Percentiles rank a stretch among this genome's conserved stretches.
Conservation (phyloP, 1,140 invertebrate species). For the Telenomus remus region DNA sequence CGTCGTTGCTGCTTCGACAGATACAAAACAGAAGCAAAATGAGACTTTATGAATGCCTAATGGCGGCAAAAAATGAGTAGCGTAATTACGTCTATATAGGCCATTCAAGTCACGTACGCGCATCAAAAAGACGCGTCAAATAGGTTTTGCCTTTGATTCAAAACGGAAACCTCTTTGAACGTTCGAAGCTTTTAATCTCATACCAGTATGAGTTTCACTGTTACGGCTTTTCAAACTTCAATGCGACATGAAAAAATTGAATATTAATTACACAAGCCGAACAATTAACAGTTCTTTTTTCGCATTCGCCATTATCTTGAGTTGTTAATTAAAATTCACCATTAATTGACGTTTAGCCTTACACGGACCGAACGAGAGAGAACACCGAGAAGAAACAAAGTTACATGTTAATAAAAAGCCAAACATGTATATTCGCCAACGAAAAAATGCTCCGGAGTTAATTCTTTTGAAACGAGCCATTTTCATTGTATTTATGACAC, state of each 20-base stretch:
- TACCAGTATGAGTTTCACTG: not conserved
- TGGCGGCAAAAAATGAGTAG: constrained; percentile 17
- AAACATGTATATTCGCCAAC: constrained; percentile 18
- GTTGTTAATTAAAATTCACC: no score
- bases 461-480: constrained; percentile 27
- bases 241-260: no score
- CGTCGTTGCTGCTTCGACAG: constrained; percentile 79
- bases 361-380: not conserved
- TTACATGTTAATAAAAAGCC: constrained; percentile 18
- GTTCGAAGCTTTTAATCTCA: constrained; percentile 20
- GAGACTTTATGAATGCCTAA: constrained; percentile 37
- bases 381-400: constrained; percentile 3
- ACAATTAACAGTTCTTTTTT: no score
- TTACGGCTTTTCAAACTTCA: no score
- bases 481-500: constrained; percentile 40
- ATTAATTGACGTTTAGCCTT: no score
- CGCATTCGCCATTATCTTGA: no score
- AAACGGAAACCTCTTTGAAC: constrained; percentile 24
- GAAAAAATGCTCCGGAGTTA: constrained; percentile 14
- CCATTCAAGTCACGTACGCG: constrained; percentile 39
- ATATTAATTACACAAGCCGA: no score
- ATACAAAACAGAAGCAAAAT: constrained; percentile 26
- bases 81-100: constrained; percentile 30
- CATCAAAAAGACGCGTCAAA: constrained; percentile 20
- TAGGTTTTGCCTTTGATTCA: constrained; percentile 16